A percentile compares a stretch with the other conserved stretches of the same genome.
phyloP scores from a whole-genome alignment of 2,113 vertebrate genomes.

The Toxotes jaculatrix region DNA sequence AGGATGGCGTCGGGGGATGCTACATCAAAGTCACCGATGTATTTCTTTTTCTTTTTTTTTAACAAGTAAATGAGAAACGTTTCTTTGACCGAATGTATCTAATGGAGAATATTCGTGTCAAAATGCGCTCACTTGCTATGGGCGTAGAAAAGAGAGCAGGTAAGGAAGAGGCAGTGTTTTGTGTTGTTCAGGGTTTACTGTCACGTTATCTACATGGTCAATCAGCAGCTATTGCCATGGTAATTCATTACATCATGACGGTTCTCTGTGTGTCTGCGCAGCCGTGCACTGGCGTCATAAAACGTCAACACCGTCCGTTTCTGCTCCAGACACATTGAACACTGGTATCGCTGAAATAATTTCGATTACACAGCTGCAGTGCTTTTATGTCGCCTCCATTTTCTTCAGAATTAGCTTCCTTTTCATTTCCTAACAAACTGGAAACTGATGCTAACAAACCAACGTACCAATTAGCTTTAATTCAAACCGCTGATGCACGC shows the following conservation, averaged over 20 bases:
- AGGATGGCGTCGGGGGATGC: background rate
- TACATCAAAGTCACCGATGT: slow-evolving; percentile 4
- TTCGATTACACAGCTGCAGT: too few species aligned
- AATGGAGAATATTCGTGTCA: background rate
- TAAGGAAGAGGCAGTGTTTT: background rate
- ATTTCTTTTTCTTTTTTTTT: too few species aligned
- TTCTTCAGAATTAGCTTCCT: background rate
- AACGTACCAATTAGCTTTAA: background rate
- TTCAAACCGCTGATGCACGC: background rate
- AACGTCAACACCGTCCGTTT: too few species aligned
- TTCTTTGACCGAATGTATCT: background rate
- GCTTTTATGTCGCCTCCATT: background rate
- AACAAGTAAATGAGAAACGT: too few species aligned
- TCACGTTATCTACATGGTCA: background rate
- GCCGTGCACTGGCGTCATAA: background rate
- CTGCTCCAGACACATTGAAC: background rate
- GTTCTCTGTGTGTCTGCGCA: background rate
- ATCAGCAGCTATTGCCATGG: slow-evolving; percentile 36
- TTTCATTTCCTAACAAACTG: background rate
- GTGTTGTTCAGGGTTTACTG: background rate
- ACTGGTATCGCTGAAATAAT: background rate
- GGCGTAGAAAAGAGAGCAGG: slow-evolving; percentile 8
- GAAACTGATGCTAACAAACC: slow-evolving; percentile 1
- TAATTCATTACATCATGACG: slow-evolving; percentile 10
- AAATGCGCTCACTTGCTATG: background rate